Percentiles rank a stretch among this genome's conserved stretches.
Conservation (phyloP, 2,113 vertebrate species). For the Malurus cyaneus region DNA sequence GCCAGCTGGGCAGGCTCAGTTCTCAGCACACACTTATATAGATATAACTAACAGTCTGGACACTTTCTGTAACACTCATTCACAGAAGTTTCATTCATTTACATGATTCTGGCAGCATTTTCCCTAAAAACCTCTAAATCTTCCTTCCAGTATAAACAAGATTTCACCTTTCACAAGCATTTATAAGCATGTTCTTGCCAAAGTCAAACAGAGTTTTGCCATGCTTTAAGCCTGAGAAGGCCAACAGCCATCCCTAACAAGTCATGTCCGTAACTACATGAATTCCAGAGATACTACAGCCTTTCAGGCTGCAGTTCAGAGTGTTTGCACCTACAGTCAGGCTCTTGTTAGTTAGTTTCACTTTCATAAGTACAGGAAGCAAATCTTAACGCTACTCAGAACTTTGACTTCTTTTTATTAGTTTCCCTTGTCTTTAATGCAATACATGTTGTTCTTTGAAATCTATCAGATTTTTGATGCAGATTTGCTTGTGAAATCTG, state of each 20-base stretch:
- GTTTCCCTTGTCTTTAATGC: not conserved
- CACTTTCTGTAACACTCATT: not conserved
- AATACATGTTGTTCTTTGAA: not conserved
- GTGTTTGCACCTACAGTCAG: not conserved
- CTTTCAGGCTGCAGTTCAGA: not conserved
- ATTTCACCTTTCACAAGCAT: not conserved
- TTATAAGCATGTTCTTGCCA: not conserved
- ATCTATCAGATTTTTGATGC: not conserved
- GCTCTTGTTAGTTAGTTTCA: not conserved
- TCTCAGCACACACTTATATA: not conserved
- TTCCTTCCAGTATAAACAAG: not conserved
- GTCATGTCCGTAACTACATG: not conserved
- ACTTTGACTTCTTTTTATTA: rapidly evolving
- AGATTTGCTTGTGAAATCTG: not conserved
- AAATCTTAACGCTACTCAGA: not conserved
- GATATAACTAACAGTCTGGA: not conserved
- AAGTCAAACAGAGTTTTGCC: not conserved
- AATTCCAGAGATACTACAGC: not conserved
- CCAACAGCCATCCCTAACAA: not conserved
- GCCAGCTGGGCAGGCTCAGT: not conserved
- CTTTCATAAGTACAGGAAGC: not conserved
- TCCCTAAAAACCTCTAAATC: not conserved
- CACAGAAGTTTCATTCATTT: not conserved
- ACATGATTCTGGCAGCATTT: not conserved
- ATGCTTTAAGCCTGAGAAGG: not conserved